Percentiles rank a stretch among this genome's conserved stretches.
Evolutionary conservation across 2,113 vertebrate species (phyloP).

Genomic region (Callorhinus ursinus): DNA sequence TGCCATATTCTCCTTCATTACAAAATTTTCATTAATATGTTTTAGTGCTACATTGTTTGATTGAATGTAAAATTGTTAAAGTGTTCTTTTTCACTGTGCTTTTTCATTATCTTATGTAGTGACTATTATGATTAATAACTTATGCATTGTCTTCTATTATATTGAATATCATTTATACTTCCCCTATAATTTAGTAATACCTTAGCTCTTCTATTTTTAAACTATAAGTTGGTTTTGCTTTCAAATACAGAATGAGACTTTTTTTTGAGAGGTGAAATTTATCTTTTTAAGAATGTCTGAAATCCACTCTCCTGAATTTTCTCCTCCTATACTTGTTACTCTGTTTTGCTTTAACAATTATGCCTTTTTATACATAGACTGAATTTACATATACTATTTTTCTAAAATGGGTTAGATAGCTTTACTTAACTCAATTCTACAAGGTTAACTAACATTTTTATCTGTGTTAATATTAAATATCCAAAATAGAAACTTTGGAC

Average conservation of each 20-base stretch:
- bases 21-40: background rate
- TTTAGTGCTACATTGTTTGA: background rate
- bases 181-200: background rate
- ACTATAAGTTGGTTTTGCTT: background rate
- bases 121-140: background rate
- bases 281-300: background rate
- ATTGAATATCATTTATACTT: background rate
- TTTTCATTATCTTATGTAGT: background rate
- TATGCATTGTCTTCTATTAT: background rate
- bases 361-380: background rate
- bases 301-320: background rate
- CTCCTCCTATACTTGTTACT: background rate
- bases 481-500: background rate
- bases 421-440: constrained; percentile 10
- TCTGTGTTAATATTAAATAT: background rate
- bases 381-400: background rate
- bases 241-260: background rate
- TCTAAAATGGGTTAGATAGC: background rate
- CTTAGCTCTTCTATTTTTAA: constrained; percentile 9
- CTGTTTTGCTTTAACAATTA: background rate
- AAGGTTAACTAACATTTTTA: background rate
- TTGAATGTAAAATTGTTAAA: background rate
- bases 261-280: background rate
- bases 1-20: background rate
- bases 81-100: background rate